phyloP scores from a whole-genome alignment of 2,797 vertebrate species.

The Sparidentex hasta region DNA sequence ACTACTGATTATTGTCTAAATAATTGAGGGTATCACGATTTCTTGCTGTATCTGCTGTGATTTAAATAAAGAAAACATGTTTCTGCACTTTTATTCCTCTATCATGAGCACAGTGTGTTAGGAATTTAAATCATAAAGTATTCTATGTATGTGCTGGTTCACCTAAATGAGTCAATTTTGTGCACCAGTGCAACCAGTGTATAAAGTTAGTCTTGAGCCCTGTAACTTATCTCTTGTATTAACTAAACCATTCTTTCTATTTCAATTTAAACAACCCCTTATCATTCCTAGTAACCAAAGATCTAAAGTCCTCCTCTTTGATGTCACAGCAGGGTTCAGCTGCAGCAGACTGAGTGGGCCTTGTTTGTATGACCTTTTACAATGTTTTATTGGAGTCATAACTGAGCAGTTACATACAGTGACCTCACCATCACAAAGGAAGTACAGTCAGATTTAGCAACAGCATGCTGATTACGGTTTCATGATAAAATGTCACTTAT shows the following conservation, averaged over 20 bases:
- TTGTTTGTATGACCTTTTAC: slow-evolving; percentile 14
- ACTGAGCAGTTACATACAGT: slow-evolving; percentile 7
- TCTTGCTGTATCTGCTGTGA: too few relatives aligned
- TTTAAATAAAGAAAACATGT: too few relatives aligned
- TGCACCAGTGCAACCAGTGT: too few relatives aligned
- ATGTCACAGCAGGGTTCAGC: slow-evolving; percentile 1
- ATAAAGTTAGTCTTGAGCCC: too few relatives aligned
- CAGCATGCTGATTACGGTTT: background rate
- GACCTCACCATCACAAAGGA: background rate
- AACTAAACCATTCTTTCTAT: background rate
- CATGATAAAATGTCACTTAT: background rate
- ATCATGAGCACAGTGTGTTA: too few relatives aligned
- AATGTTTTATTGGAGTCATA: slow-evolving; percentile 9
- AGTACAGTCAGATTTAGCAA: background rate
- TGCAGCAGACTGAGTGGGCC: slow-evolving; percentile 10
- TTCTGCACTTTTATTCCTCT: too few relatives aligned
- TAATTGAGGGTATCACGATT: too few relatives aligned
- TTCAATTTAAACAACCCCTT: background rate
- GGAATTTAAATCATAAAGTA: too few relatives aligned
- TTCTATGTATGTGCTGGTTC: too few relatives aligned
- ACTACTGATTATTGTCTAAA: too few relatives aligned
- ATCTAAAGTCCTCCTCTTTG: slow-evolving; percentile 4
- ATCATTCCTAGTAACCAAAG: background rate
- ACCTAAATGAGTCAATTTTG: too few relatives aligned
- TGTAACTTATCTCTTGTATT: background rate